Evolutionary conservation across 2,113 vertebrate genomes (phyloP).

Genomic region (Aegotheles bennettii): DNA sequence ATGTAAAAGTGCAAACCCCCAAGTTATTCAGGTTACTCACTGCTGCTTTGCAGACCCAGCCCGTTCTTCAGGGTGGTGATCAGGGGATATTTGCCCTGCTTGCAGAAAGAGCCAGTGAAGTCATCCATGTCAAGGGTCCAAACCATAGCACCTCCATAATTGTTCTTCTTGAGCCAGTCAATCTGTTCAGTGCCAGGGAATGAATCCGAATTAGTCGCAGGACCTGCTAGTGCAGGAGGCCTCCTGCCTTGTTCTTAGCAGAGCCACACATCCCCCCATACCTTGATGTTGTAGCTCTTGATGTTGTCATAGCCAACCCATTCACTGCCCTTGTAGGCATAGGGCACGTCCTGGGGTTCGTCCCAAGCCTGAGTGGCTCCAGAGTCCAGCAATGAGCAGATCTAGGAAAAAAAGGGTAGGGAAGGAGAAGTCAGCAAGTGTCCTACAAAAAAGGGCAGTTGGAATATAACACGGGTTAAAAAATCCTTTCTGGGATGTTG

Average conservation of each 20-base stretch:
- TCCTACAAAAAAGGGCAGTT: background rate
- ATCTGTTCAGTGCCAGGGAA: constrained; percentile 30
- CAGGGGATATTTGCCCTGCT: constrained; percentile 75
- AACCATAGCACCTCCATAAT: constrained; percentile 79
- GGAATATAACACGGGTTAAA: background rate
- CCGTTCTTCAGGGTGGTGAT: constrained; percentile 72
- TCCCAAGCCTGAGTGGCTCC: constrained; percentile 74
- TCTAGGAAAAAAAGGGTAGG: constrained; percentile 37
- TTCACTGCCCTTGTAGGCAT: constrained; percentile 68
- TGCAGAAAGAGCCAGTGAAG: constrained; percentile 77
- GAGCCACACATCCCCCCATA: background rate
- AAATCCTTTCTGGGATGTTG: background rate
- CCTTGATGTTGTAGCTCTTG: constrained; percentile 79
- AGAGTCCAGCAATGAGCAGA: constrained; percentile 69
- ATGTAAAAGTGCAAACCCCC: no score
- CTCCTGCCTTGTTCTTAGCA: background rate
- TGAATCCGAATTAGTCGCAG: background rate
- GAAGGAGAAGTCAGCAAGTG: background rate
- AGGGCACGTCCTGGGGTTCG: constrained; percentile 70
- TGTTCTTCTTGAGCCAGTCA: constrained; percentile 74
- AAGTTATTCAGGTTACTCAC: constrained; percentile 26
- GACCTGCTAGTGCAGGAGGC: background rate
- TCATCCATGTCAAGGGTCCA: constrained; percentile 83
- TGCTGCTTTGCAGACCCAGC: constrained; percentile 53
- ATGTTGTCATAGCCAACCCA: constrained; percentile 79